Base-by-base conservation (phyloP, 2,113 vertebrate species). In the Callopanchax toddi region DNA sequence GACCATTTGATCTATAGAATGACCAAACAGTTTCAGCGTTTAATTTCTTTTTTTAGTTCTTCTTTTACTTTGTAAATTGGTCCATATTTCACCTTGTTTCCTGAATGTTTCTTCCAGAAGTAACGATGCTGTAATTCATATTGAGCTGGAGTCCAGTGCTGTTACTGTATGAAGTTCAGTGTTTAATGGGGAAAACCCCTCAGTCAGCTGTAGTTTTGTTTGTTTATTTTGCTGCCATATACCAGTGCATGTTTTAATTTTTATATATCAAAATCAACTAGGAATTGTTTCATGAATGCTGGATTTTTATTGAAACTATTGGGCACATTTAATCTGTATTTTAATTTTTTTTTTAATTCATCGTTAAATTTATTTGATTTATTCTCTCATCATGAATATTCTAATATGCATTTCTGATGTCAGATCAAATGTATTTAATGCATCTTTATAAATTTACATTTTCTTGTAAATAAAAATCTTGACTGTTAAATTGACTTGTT, bases 401-500 rank as follows among this genome's bases (percentile, higher is more conserved):
- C 67, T 59, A 55, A 77, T 78, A 86, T 82, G 66, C 86, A 84
- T 86, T 56, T 64, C 79, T 61, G 16, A 88, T 78, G 81, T 88
- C 77, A 63, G 43, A 81, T 86, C 67, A 88, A 85, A 87, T 81
- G 82, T 84, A 76, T 86, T 86, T 78, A 59, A 87, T 79, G 71
- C 67, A 84, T 88, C 81, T 90, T 74, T 73, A 79, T 86, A 86
- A 83, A 82, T 84, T 74, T 79, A 37, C 36, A 37, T 82, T 71
- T 79, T 80, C 64, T 70, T 92, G 84, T 92, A 92, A 89, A 92
- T 92, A 92, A 91, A n/a, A 91, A 87, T 69, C 83, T 67, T 73
- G 70, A 86, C 86, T 79, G 81, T 86, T 89, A 60, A 81, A 83
- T 79, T 71, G 52, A 43, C 22, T 42, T 37, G n/a, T 59, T 13